Percentiles rank a stretch among this genome's conserved stretches.
Conservation (phyloP, 35 echinoderm and acorn worm genomes). For the Ophiothrix spiculata region DNA sequence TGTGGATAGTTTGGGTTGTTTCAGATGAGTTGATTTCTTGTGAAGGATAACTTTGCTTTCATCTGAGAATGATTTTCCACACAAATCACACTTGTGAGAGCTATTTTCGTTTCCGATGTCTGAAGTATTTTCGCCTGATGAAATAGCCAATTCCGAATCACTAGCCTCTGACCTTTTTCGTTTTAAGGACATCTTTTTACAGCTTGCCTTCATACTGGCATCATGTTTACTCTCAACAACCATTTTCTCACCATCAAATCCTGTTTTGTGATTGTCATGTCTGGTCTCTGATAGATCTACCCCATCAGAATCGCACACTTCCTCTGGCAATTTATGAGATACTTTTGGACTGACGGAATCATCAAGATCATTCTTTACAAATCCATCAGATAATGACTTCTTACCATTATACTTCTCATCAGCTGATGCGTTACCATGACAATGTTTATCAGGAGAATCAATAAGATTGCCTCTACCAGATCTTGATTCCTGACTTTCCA, state of each 20-base stretch:
- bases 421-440: too few relatives aligned
- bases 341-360: too few relatives aligned
- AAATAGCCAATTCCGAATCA: background rate
- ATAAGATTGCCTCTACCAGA: too few relatives aligned
- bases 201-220: background rate
- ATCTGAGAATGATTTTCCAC: background rate
- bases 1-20: background rate
- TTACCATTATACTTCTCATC: too few relatives aligned
- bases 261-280: background rate
- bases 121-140: background rate
- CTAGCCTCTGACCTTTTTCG: background rate
- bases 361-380: too few relatives aligned
- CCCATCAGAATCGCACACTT: too few relatives aligned
- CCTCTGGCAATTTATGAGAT: too few relatives aligned
- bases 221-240: background rate
- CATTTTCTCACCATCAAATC: background rate
- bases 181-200: background rate
- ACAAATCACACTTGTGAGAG: background rate
- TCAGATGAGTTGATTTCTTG: background rate
- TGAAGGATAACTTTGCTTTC: background rate
- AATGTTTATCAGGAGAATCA: too few relatives aligned
- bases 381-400: too few relatives aligned
- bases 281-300: too few relatives aligned
- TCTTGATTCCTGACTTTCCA: too few relatives aligned
- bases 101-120: background rate